Conservation (phyloP, 2,113 vertebrate species). For the Suricata suricatta region DNA sequence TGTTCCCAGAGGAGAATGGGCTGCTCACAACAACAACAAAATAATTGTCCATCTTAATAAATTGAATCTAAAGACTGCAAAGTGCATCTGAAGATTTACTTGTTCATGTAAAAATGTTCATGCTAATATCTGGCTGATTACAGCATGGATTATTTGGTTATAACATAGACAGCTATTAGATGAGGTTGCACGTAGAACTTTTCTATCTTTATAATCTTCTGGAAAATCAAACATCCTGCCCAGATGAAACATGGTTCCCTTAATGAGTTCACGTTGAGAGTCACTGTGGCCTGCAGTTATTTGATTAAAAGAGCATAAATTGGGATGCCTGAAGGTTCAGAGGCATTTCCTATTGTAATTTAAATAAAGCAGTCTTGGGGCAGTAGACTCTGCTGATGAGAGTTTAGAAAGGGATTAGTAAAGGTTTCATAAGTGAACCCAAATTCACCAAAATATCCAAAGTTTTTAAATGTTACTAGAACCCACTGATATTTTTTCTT, state of each 20-base stretch:
- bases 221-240: constrained; percentile 50
- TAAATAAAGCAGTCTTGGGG: constrained; percentile 48
- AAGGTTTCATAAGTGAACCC: constrained; percentile 50
- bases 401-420: constrained; percentile 43
- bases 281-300: constrained; percentile 15
- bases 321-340: constrained; percentile 45
- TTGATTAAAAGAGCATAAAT: constrained; percentile 60
- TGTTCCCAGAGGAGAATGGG: not conserved
- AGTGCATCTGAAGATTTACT: not conserved
- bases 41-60: constrained; percentile 34
- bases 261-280: constrained; percentile 44
- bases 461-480: constrained; percentile 45
- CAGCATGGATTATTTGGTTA: not conserved
- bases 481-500: not conserved
- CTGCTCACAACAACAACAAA: constrained; percentile 7
- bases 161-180: not conserved
- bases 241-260: not conserved
- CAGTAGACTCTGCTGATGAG: constrained; percentile 1
- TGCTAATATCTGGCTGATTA: constrained; percentile 41
- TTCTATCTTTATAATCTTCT: constrained; percentile 24
- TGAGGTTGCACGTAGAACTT: not conserved
- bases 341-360: constrained; percentile 60
- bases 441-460: constrained; percentile 47
- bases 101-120: not conserved
- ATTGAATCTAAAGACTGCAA: not conserved